Evolutionary conservation across 2,113 vertebrate genomes (phyloP), one percentile per base, ranked within the genome.

Genomic region (Ramphastos sulfuratus): DNA sequence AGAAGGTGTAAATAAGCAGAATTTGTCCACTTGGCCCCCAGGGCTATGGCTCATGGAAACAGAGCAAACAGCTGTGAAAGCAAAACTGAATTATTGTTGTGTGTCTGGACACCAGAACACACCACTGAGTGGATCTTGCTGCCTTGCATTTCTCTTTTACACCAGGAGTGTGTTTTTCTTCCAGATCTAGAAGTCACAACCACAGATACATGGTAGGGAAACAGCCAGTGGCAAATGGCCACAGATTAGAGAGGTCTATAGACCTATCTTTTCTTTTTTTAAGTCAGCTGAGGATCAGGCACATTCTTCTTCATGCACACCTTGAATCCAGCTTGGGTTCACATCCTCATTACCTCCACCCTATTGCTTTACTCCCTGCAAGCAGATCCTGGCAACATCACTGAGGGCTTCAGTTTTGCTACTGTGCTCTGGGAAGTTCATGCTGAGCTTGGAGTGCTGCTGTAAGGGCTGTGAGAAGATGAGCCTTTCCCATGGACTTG

Each of bases 401-500:
- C 30, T 0, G n/a, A 83, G 27, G 59, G 18, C 60, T 87, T 79
- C 50, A 87, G 74, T 59, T 55, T 81, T 12, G 7, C 60, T 65
- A 21, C 82, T 18, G 46, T 39, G 48, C 85, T 81, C 76, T 73
- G 85, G 87, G 90, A 95, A 91, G 82, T 23, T 78, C 76, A 54
- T 61, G 8, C 18, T 19, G 30, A 77, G 82, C 42, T 89, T 67
- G 27, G 33, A 77, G 66, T 54, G 76, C 67, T 83, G 61, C 69
- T 92, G 5, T 20, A 87, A 85, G 54, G 82, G 42, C 67, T 94
- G 84, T 94, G 93, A 92, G 89, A 96, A 95, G 96, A 94, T 60
- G 54, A 79, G 35, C 30, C 12, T 94, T 96, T 96, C 95, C 95
- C 95, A 96, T 93, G 79, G 94, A 92, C 76, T 88, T 69, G 73